phyloP scores from a whole-genome alignment of 2,888 invertebrate species.

The Auanema sp. region DNA sequence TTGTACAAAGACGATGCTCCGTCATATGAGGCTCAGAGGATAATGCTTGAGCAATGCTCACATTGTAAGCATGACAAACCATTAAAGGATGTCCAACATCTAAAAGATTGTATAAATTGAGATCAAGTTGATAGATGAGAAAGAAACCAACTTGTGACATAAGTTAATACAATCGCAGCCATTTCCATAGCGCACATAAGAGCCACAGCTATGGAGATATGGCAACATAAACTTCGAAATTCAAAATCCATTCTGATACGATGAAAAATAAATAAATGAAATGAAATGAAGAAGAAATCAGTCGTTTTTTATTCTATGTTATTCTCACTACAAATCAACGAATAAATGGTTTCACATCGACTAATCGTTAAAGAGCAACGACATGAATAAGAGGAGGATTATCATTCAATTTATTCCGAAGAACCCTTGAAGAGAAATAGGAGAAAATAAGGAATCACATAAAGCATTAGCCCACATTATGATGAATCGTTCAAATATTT shows the following conservation, averaged over 20 bases:
- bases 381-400: constrained; percentile 8
- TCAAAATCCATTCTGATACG: constrained; percentile 25
- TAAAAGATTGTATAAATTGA: constrained; percentile 10
- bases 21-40: constrained; percentile 29
- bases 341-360: constrained; percentile 4
- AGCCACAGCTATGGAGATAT: constrained; percentile 40
- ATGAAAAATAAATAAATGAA: background rate
- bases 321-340: constrained; percentile 1
- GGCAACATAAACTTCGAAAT: constrained; percentile 41
- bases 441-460: constrained; percentile 9
- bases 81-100: constrained; percentile 44
- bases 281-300: background rate
- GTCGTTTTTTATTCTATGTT: background rate
- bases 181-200: constrained; percentile 34
- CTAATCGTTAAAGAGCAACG: background rate
- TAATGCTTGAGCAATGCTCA: constrained; percentile 31
- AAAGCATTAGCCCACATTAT: too few relatives aligned
- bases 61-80: constrained; percentile 40
- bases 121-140: background rate
- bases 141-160: constrained; percentile 32
- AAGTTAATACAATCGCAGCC: constrained; percentile 32
- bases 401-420: constrained; percentile 18
- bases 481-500: too few relatives aligned
- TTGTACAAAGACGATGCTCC: constrained; percentile 40
- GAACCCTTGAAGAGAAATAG: constrained; percentile 10